These are phyloP conservation scores for Pygoscelis antarcticus DNA, from an alignment of 2,113 vertebrate genomes.

Conservation along the genomic window DNA sequence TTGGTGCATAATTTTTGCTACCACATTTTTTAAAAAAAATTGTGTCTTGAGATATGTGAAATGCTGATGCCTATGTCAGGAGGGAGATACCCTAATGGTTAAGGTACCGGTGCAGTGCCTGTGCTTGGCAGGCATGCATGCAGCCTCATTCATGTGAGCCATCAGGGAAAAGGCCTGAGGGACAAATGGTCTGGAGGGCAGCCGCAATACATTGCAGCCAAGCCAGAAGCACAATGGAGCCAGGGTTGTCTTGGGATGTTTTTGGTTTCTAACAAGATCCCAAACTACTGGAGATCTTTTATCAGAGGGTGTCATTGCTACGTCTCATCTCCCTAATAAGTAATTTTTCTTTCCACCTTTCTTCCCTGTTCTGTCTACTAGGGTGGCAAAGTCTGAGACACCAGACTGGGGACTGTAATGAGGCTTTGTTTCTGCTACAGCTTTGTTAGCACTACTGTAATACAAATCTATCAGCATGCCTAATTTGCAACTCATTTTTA, in stretches of 20 bases:
- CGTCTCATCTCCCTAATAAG: neutral
- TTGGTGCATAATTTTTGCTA: neutral
- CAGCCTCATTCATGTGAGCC: accelerated
- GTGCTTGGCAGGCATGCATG: accelerated
- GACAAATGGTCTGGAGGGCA: neutral
- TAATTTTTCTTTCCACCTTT: neutral
- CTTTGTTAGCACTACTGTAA: neutral
- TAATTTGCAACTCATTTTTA: neutral
- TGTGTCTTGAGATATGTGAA: neutral
- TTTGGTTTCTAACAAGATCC: neutral
- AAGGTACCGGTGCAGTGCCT: accelerated
- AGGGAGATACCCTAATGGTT: neutral
- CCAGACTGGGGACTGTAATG: accelerated
- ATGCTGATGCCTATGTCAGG: neutral
- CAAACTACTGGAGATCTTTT: neutral
- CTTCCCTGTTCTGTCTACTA: neutral
- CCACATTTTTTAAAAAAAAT: neutral
- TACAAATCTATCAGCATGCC: neutral
- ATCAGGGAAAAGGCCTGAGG: neutral
- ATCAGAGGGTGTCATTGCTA: neutral
- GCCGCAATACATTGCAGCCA: accelerated
- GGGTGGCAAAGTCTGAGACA: neutral
- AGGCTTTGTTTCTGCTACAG: neutral
- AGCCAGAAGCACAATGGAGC: accelerated
- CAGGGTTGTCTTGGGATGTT: neutral